These are phyloP conservation scores for Drosophila tanythrix DNA, from an alignment of 2,888 invertebrate genomes.

Conservation along the genomic window DNA sequence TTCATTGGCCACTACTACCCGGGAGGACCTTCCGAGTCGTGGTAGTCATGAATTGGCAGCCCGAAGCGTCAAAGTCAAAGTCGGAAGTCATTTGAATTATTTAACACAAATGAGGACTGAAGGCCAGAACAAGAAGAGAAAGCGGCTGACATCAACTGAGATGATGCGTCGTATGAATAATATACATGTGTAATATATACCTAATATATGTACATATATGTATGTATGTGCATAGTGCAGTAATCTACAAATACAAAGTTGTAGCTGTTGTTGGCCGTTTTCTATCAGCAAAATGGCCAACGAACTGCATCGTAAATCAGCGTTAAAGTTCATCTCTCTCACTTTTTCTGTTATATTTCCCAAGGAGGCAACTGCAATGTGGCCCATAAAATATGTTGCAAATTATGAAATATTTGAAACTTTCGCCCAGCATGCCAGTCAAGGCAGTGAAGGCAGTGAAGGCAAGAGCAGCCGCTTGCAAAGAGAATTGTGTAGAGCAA, in stretches of 20 bases:
- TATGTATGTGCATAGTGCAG: not conserved
- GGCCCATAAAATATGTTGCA: constrained; percentile 76
- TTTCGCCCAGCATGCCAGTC: constrained; percentile 35
- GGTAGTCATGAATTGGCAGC: constrained; percentile 41
- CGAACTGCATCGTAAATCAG: constrained; percentile 52
- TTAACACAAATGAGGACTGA: constrained; percentile 45
- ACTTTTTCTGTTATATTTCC: constrained; percentile 22
- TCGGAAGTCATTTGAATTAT: constrained; percentile 78
- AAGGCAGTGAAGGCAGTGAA: not conserved
- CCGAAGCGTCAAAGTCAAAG: constrained; percentile 63
- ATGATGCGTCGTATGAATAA: constrained; percentile 45
- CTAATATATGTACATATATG: not conserved
- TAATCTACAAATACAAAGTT: constrained; percentile 4
- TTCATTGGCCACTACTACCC: constrained; percentile 31
- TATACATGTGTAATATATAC: not conserved
- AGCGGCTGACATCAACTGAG: not conserved
- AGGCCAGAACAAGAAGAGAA: not conserved
- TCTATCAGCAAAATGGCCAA: constrained; percentile 27
- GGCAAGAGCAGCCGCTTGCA: not conserved
- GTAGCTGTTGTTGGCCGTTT: constrained; percentile 7
- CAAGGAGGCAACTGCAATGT: constrained; percentile 62
- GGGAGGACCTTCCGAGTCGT: not conserved
- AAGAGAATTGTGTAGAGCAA: not conserved
- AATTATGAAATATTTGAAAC: constrained; percentile 79
- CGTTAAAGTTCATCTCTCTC: constrained; percentile 34